phyloP scores from a whole-genome alignment of 2,888 invertebrate species.

The Chouioia cunea region DNA sequence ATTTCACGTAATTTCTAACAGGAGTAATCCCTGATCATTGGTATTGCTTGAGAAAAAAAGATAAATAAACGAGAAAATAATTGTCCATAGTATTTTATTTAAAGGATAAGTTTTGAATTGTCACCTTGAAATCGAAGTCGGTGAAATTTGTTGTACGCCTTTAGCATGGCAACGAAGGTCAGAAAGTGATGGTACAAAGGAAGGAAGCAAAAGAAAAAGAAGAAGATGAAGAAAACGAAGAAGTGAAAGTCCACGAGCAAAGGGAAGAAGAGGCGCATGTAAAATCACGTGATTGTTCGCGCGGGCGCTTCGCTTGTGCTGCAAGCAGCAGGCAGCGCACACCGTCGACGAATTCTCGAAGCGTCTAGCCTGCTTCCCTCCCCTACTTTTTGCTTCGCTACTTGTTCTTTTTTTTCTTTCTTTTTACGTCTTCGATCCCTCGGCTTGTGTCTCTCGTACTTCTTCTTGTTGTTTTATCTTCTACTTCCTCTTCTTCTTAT shows the following conservation, averaged over 20 bases:
- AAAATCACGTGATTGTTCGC: conserved; percentile 37
- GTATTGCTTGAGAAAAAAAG: no score
- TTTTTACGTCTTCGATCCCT: neutral
- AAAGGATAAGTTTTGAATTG: no score
- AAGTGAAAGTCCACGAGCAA: conserved; percentile 15
- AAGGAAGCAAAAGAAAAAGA: neutral
- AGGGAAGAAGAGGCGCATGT: conserved; percentile 36
- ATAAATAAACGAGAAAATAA: no score
- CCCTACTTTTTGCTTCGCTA: conserved; percentile 23
- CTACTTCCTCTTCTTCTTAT: conserved; percentile 5
- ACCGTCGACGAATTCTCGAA: conserved; percentile 44
- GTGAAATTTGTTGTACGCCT: neutral
- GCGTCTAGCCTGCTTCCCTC: conserved; percentile 52
- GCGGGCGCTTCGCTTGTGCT: neutral
- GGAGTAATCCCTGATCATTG: no score
- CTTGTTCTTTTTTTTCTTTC: neutral
- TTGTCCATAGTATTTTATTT: no score
- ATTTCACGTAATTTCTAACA: conserved; percentile 15
- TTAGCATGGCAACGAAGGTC: conserved; percentile 39
- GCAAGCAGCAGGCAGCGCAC: neutral
- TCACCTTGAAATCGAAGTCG: no score
- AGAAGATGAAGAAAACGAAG: conserved; percentile 3
- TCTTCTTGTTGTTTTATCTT: conserved; percentile 12
- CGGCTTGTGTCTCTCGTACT: neutral
- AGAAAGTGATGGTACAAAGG: conserved; percentile 30